Base-by-base conservation (phyloP, 2,888 invertebrate species). In the Torymus aiolomorphi region DNA sequence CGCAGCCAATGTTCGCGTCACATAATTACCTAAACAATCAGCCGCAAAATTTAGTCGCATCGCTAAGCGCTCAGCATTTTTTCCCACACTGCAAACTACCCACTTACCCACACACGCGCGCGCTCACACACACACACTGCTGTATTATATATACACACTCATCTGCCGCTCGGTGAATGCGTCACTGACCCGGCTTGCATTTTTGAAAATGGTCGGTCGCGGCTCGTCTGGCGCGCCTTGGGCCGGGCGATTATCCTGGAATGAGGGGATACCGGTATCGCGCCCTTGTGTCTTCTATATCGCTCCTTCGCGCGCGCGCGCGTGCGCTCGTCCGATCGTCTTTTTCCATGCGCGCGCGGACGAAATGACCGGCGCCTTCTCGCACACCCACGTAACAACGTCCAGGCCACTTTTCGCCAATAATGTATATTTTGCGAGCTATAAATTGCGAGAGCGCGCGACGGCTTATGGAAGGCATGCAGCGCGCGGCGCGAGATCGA, bases 181-280 rank as follows among this genome's bases (percentile, higher is more conserved):
- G 75, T 71, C 75, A 76, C 75, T 66, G 80, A 80, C 79, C 65
- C 70, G 65, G 52, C 63, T 70, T 66, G 65, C 49, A 66, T 72
- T 76, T 76, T 80, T 73, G 71, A 80, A 80, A 80, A 80, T 63
- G 42, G 71, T 57, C 69, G 73, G 56, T 56, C 56, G n/a, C n/a
- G n/a, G n/a, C n/a, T n/a, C n/a, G n/a, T n/a, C n/a, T n/a, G n/a
- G 76, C 62, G 13, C 59, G 66, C 2, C 5, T 20, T 31, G 56
- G 31, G 24, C 20, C 31, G 73, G 16, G 8, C 88, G 88, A 89
- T 89, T 89, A 89, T 89, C 87, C 86, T 88, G 89, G 89, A 89
- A 89, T 89, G 89, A 89, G 87, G 89, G 88, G 87, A 89, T 88
- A 89, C 89, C 88, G 88, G 89, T 89, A 89, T 89, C 86, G 87